Base-by-base conservation (phyloP, 2,113 vertebrate species). In the Nerophis lumbriciformis region DNA sequence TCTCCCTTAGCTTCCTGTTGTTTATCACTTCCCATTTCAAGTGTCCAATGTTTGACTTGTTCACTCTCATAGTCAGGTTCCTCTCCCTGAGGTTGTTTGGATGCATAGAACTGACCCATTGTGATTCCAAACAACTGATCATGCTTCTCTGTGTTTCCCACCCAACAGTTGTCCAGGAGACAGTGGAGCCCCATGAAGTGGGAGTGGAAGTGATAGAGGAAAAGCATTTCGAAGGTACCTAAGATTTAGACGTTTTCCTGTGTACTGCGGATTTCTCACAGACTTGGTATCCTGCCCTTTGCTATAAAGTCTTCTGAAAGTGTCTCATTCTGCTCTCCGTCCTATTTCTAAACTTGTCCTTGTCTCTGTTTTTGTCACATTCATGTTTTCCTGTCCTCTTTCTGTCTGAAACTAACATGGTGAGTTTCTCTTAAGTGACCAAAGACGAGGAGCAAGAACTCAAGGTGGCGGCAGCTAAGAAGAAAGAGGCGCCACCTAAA, bases 181-280 rank as follows among this genome's bases (percentile, higher is more conserved):
- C 86, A 44, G 65, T 94, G 50, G 90, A 91, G 86, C 90, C 88
- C 72, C 90, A 65, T 65, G 87, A 88, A 15, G 81, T 94, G 53
- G 87, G 87, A 15, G 80, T 94, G 52, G 89, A 84, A 69, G 87
- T 85, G 86, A 93, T 89, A 87, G 90, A 94, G 72, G 85, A 68
- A 60, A 48, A 80, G 6, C 81, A 82, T 48, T 48, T 9, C 0
- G 84, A 79, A 91, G 89, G 91, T 92, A 90, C 5, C 0, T 0
- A 8, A 47, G n/a, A 58, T n/a, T 35, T 14, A 28, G 28, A 28
- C 28, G 28, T 28, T 28, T 28, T 28, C 28, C 28, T 28, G 28
- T 28, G 28, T 28, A 28, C 28, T 28, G 28, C 28, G 3, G 2
- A 28, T 28, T 28, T 28, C 28, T 28, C 28, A 19, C 19, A 28